phyloP scores from a whole-genome alignment of 2,888 invertebrate genomes.

The Ypsolopha scabrella region DNA sequence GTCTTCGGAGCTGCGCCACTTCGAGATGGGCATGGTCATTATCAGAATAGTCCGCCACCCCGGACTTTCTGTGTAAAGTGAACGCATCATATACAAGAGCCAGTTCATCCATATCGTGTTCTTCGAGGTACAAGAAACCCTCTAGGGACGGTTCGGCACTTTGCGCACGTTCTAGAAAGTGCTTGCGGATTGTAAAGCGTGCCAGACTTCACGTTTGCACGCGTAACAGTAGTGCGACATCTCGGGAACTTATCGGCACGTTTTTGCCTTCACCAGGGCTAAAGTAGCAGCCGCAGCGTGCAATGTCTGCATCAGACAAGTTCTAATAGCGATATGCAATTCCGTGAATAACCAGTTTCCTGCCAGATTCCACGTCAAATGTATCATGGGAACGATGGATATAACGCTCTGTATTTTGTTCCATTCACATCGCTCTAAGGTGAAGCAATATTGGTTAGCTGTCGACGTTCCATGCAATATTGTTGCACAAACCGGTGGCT shows the following conservation, averaged over 20 bases:
- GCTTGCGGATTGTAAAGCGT: constrained; percentile 95
- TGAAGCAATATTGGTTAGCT: constrained; percentile 91
- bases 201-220: constrained; percentile 99
- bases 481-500: constrained; percentile 99
- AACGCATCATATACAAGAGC: too few relatives aligned
- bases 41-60: too few relatives aligned
- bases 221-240: constrained; percentile 98
- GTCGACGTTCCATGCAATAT: constrained; percentile 99
- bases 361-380: too few relatives aligned
- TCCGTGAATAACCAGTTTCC: constrained; percentile 97
- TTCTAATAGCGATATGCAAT: constrained; percentile 86
- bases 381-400: too few relatives aligned
- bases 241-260: constrained; percentile 94
- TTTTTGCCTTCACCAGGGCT: constrained; percentile 86
- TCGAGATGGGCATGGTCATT: constrained; percentile 15
- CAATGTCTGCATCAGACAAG: constrained; percentile 89
- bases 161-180: too few relatives aligned
- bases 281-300: constrained; percentile 89
- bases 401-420: too few relatives aligned
- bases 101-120: too few relatives aligned
- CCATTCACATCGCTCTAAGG: constrained; percentile 91
- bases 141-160: too few relatives aligned
- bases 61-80: constrained; percentile 95
- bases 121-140: too few relatives aligned
- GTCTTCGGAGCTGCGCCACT: too few relatives aligned